Base-by-base conservation (phyloP, 2,797 vertebrate species). In the Acipenser transmontanus region DNA sequence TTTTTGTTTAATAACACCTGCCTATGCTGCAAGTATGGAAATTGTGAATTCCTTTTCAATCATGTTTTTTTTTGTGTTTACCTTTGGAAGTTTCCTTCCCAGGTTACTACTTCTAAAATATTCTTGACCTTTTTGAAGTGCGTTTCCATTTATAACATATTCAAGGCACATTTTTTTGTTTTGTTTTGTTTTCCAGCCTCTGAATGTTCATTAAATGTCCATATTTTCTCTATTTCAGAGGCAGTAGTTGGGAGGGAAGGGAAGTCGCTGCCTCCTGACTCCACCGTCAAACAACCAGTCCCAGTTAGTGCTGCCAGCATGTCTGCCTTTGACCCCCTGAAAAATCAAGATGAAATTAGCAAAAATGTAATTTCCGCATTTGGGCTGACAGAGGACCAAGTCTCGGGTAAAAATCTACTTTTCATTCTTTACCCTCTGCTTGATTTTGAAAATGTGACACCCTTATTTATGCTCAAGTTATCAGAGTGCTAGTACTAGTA, bases 341-440 rank as follows among this genome's bases (percentile, higher is more conserved):
- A 98, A 87, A 98, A 97, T 87, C 96, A 98, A 87, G 97, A 98
- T 69, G 97, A 98, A 82, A 93, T 99, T 87, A 98, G 80, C 90
- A 99, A 99, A 92, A 99, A 99, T 78, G 95, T 99, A 76, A 98
- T 99, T 88, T 98, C 97, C 54, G 92, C 97, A 0, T 99, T 99
- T 74, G 96, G 97, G 70, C 82, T 99, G 81, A 91, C 92, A 61
- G 96, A 99, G 80, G 96, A 98, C 82, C 95, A 94, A 77, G 89
- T 90, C 74, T 86, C 92, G 83, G 96, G 97, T 99, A 92, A 69
- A 79, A 69, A 54, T 57, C 61, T 64, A 11, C 12, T 62, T 68
- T 13, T 59, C 9, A 66, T 34, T 34, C 34, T 34, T 34, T 34
- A 7, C 13, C 8, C 34, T 64, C 65, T 59, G n/a, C n/a, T 11